phyloP scores from a whole-genome alignment of 2,113 vertebrate species.

The Agelaius phoeniceus region DNA sequence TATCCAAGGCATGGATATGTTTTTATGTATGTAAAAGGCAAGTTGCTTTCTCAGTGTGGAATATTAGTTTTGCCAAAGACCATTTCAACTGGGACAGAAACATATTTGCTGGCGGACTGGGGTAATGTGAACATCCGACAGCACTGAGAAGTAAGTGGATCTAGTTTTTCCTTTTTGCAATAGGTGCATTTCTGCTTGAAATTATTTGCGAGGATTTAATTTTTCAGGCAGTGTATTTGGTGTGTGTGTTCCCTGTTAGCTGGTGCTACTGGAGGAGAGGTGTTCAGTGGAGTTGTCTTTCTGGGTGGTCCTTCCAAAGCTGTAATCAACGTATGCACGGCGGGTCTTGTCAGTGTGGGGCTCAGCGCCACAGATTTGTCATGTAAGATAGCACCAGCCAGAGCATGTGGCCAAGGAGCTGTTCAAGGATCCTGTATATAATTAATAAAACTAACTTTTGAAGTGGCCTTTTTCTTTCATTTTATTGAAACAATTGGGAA shows the following conservation, averaged over 20 bases:
- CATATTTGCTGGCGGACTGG: not conserved
- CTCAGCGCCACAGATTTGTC: not conserved
- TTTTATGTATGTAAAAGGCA: not conserved
- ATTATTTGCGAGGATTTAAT: constrained; percentile 5
- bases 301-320: constrained; percentile 57
- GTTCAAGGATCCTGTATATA: not conserved
- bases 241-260: not conserved
- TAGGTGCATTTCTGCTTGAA: not conserved
- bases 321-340: accelerated
- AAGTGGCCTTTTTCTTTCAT: not conserved
- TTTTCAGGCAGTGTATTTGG: constrained; percentile 12
- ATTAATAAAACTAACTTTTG: not conserved
- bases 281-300: not conserved
- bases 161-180: not conserved
- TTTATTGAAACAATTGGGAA: not conserved
- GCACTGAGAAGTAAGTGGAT: not conserved
- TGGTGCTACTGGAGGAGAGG: not conserved
- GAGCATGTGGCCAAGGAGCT: not conserved
- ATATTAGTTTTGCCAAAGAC: not conserved
- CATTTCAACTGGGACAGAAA: not conserved
- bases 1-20: not conserved
- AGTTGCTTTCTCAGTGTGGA: not conserved
- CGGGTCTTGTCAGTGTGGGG: not conserved
- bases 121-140: accelerated
- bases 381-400: not conserved